Conservation (phyloP, 2,113 vertebrate species). For the Oncorhynchus gorbuscha region DNA sequence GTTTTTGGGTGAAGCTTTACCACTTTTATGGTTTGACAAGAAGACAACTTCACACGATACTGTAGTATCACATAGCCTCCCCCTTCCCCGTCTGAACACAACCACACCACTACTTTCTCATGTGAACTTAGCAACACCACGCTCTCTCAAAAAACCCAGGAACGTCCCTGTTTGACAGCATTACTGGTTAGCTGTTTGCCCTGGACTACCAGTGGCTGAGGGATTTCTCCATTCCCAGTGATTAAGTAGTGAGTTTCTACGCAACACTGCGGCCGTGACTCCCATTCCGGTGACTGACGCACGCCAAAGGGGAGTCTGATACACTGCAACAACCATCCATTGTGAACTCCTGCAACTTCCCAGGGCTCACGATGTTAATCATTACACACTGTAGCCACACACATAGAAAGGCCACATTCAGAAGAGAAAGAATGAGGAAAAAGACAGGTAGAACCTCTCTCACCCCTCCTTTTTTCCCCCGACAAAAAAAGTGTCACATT, state of each 20-base stretch:
- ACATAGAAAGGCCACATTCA: conserved; percentile 51
- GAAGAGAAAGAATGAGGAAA: conserved; percentile 59
- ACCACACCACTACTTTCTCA: background rate
- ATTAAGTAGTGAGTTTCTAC: conserved; percentile 68
- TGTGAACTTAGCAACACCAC: too few relatives aligned
- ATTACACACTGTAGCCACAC: conserved; percentile 63
- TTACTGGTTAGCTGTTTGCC: conserved; percentile 68
- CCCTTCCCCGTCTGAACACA: conserved; percentile 27
- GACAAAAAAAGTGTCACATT: conserved; percentile 60
- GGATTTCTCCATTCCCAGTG: conserved; percentile 67
- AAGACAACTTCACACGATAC: conserved; percentile 39
- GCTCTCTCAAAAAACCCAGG: conserved; percentile 31
- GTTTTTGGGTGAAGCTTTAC: too few relatives aligned
- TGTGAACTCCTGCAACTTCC: conserved; percentile 69
- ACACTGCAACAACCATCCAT: conserved; percentile 72
- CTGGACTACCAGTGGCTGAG: conserved; percentile 55
- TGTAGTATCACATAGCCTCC: conserved; percentile 19
- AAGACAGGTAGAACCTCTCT: conserved; percentile 25
- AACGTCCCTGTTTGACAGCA: conserved; percentile 40
- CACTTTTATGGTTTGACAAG: too few relatives aligned
- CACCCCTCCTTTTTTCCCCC: conserved; percentile 13
- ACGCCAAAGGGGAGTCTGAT: conserved; percentile 43
- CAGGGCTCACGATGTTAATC: conserved; percentile 75
- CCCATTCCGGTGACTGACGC: conserved; percentile 26
- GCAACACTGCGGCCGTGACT: conserved; percentile 44